Evolutionary conservation across 2,888 invertebrate species (phyloP), one percentile per base, ranked within the genome.

Genomic region (Baronia brevicornis): DNA sequence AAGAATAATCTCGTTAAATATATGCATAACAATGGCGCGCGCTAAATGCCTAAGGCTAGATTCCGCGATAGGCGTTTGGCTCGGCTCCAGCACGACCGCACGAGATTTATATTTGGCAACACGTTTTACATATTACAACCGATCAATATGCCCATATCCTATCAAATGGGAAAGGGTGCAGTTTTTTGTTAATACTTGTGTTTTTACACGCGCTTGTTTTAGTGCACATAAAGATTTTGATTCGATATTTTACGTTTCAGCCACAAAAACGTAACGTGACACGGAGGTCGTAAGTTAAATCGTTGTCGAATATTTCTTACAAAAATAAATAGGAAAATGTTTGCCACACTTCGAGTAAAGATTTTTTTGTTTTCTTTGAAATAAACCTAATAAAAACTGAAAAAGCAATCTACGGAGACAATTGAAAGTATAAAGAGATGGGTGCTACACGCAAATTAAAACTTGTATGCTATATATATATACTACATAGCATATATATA

Each of bases 71-170:
- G 44, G 38, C 39, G 41, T 41, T 60, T 75, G 77, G 77, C 70
- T 10, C 28, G 13, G 19, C 24, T 70, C 78, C 78, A 74, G 61
- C 21, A 33, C n/a, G n/a, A n/a, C 66, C 65, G 47, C 62, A 49
- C 43, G 42, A 63, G 69, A 73, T 75, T 72, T 69, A 73, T 73
- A 58, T 55, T 47, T 46, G 35, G 41, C 47, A 35, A 44, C 46
- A 54, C 53, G 58, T 64, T 63, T 61, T 60, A 54, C 60, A 65
- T 59, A 60, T 44, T 51, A 33, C 33, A 11, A 1, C 14, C 41
- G 54, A 56, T 59, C 62, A 50, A 60, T 60, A 60, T 42, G 44
- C 46, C 41, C 39, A 34, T 51, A 54, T n/a, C n/a, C n/a, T n/a
- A n/a, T 53, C 47, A 41, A 35, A 38, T 30, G 33, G 24, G 41